Evolutionary conservation across 2,888 invertebrate species (phyloP).

Genomic region (Congeria kusceri): DNA sequence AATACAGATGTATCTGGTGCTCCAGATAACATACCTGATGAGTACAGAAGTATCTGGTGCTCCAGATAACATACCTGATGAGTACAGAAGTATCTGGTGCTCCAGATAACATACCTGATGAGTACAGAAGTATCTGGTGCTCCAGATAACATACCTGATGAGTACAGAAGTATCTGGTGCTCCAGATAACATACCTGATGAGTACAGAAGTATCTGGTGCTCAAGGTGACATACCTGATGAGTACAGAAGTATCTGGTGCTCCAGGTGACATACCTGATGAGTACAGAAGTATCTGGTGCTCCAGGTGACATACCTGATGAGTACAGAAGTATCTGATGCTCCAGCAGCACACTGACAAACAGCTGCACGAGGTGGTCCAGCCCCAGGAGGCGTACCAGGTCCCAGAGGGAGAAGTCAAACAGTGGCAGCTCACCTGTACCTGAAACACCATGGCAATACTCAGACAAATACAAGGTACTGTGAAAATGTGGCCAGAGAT

Average conservation of each 20-base stretch:
- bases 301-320: conserved; percentile 95
- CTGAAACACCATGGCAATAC: conserved; percentile 69
- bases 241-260: conserved; percentile 97
- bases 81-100: conserved; percentile 97
- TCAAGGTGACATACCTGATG: conserved; percentile 95
- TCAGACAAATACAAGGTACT: too few relatives aligned
- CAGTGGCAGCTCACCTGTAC: conserved; percentile 93
- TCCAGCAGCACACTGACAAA: conserved; percentile 98
- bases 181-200: conserved; percentile 95
- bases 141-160: conserved; percentile 89
- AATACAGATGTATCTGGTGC: too few relatives aligned
- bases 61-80: conserved; percentile 94
- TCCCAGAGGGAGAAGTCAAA: conserved; percentile 96
- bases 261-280: conserved; percentile 95
- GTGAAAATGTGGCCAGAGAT: background rate
- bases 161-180: conserved; percentile 97
- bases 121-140: conserved; percentile 1
- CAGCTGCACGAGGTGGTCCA: conserved; percentile 96
- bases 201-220: conserved; percentile 95
- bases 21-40: conserved; percentile 89
- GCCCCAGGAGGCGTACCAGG: conserved; percentile 94
- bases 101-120: conserved; percentile 88
- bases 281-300: conserved; percentile 95
- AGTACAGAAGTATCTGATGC: conserved; percentile 97
- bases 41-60: conserved; percentile 97